Evolutionary conservation across 2,797 vertebrate genomes (phyloP).

Genomic region (Molossus molossus): DNA sequence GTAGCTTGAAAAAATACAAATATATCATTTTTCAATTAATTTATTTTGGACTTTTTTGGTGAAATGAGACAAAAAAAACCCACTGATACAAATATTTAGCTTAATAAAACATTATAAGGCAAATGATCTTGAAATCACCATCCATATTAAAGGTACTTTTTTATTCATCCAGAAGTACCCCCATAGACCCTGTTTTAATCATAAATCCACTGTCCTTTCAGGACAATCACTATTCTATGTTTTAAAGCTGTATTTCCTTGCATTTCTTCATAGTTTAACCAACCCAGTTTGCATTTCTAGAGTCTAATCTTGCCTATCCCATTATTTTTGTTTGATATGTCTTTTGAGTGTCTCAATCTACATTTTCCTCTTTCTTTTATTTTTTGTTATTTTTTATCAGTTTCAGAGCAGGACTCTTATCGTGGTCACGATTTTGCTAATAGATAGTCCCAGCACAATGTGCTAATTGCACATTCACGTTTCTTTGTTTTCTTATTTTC

Average conservation of each 20-base stretch:
- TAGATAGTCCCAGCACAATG: background rate
- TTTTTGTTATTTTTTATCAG: background rate
- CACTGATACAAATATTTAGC: background rate
- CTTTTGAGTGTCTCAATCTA: conserved; percentile 7
- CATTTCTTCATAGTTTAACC: background rate
- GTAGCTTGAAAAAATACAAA: too few species aligned
- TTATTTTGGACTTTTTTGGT: background rate
- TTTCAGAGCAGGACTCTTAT: background rate
- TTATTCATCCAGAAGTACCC: background rate
- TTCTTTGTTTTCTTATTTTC: background rate
- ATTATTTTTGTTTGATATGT: conserved; percentile 11
- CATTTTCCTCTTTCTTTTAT: background rate
- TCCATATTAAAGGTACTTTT: background rate
- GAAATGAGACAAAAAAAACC: background rate
- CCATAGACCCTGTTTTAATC: background rate
- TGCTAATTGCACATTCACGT: background rate
- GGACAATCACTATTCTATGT: background rate
- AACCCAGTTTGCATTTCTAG: conserved; percentile 11
- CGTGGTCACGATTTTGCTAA: background rate
- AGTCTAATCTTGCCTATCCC: background rate
- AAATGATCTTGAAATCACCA: background rate
- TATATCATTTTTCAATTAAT: too few species aligned
- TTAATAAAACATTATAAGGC: background rate
- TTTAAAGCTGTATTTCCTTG: conserved; percentile 20
- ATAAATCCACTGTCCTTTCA: background rate